Evolutionary conservation across 1,140 invertebrate genomes (phyloP).

Genomic region (Drosophila obscura): DNA sequence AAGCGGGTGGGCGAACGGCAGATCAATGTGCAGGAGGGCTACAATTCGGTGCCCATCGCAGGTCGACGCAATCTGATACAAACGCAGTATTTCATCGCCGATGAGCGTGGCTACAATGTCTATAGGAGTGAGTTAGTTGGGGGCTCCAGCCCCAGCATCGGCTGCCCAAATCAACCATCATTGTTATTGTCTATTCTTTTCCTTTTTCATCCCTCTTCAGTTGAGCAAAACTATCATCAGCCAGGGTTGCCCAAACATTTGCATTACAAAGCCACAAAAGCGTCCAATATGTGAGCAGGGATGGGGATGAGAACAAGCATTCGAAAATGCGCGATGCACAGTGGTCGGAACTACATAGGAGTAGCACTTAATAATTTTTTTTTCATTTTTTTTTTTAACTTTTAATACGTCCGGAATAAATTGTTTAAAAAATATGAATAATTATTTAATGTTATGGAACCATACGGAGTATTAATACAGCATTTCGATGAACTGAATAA

Average conservation of each 20-base stretch:
- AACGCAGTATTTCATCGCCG: conserved; percentile 71
- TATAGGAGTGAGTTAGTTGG: conserved; percentile 54
- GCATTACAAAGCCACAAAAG: conserved; percentile 36
- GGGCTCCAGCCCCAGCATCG: neutral
- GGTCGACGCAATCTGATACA: conserved; percentile 46
- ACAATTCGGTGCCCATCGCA: conserved; percentile 61
- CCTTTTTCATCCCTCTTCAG: conserved; percentile 9
- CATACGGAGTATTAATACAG: too few species aligned
- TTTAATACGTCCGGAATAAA: conserved; percentile 16
- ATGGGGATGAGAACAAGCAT: neutral
- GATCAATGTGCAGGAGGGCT: conserved; percentile 72
- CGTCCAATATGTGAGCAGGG: conserved; percentile 26
- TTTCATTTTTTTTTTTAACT: conserved; percentile 9
- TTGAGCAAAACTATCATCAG: conserved; percentile 36
- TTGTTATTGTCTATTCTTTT: conserved; percentile 8
- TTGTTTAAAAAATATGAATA: neutral
- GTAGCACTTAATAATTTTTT: neutral
- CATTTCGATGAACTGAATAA: too few species aligned
- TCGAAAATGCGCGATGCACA: conserved; percentile 15
- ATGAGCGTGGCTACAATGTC: conserved; percentile 72
- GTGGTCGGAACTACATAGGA: neutral
- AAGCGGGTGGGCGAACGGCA: conserved; percentile 44
- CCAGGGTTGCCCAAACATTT: conserved; percentile 20
- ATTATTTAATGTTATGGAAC: neutral
- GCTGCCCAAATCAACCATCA: conserved; percentile 3